A percentile compares a stretch with the other conserved stretches of the same genome.
These are phyloP conservation scores for Protobothrops mucrosquamatus DNA, from an alignment of 2,113 vertebrate genomes.

Conservation along the genomic window DNA sequence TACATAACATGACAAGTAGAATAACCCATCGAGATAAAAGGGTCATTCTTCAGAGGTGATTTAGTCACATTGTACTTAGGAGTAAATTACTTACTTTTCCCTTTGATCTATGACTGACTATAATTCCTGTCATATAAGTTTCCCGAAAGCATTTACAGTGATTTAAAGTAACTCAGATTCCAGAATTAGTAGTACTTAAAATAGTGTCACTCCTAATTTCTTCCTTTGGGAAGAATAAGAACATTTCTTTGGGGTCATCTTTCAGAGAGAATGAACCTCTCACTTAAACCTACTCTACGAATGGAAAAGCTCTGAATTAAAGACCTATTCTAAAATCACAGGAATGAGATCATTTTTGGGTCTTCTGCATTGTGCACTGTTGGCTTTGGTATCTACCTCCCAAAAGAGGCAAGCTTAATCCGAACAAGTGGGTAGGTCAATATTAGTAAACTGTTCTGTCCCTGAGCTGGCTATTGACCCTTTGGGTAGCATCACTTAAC, in stretches of 20 bases:
- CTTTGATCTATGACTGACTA: slow-evolving; percentile 12
- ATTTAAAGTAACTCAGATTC: neutral
- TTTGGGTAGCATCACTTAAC: neutral
- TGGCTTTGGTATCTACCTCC: neutral
- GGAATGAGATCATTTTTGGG: neutral
- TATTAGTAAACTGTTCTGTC: neutral
- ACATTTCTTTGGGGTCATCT: neutral
- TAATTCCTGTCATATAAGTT: neutral
- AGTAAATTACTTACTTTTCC: slow-evolving; percentile 33
- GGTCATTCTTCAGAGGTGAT: slow-evolving; percentile 21
- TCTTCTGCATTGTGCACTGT: neutral
- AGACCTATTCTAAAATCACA: neutral
- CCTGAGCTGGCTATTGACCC: neutral
- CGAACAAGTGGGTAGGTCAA: neutral
- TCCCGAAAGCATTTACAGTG: neutral
- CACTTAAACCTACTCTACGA: neutral
- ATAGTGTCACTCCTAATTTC: neutral
- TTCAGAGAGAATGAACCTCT: neutral
- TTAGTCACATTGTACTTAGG: neutral
- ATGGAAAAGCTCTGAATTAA: neutral
- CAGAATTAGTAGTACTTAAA: neutral
- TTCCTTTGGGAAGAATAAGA: neutral
- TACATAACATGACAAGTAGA: slow-evolving; percentile 25
- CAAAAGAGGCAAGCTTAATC: neutral
- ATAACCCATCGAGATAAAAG: neutral